Evolutionary conservation across 2,113 vertebrate genomes (phyloP).

Genomic region (Manacus vitellinus): DNA sequence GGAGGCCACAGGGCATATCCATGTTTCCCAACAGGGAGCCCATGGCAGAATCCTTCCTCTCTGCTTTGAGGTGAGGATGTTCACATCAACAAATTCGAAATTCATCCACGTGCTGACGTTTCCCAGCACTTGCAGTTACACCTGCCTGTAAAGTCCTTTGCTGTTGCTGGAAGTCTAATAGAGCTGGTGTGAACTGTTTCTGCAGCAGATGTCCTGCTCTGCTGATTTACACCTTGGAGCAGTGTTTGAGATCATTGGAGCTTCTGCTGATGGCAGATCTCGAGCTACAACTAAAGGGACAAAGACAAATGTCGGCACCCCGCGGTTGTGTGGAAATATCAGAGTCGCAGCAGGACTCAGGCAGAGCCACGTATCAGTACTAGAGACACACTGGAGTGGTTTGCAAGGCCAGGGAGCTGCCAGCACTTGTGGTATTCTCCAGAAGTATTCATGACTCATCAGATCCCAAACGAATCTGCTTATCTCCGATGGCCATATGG

Average conservation of each 20-base stretch:
- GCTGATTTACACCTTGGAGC: not conserved
- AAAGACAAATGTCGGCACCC: conserved; percentile 5
- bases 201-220: not conserved
- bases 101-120: not conserved
- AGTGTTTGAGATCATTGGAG: not conserved
- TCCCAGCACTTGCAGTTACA: not conserved
- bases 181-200: not conserved
- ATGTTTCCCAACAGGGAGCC: not conserved
- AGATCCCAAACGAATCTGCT: not conserved
- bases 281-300: conserved; percentile 41
- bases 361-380: not conserved
- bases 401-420: not conserved
- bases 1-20: not conserved
- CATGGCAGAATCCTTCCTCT: not conserved
- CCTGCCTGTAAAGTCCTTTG: not conserved
- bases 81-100: not conserved
- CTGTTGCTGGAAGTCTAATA: not conserved
- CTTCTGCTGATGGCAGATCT: conserved; percentile 33
- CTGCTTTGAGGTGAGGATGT: not conserved
- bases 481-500: not conserved
- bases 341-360: not conserved
- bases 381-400: not conserved
- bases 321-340: not conserved
- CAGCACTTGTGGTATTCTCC: not conserved
- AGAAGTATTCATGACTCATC: not conserved